These are phyloP conservation scores for Rhadinocentrus ornatus DNA, from an alignment of 2,797 vertebrate genomes.

Conservation along the genomic window DNA sequence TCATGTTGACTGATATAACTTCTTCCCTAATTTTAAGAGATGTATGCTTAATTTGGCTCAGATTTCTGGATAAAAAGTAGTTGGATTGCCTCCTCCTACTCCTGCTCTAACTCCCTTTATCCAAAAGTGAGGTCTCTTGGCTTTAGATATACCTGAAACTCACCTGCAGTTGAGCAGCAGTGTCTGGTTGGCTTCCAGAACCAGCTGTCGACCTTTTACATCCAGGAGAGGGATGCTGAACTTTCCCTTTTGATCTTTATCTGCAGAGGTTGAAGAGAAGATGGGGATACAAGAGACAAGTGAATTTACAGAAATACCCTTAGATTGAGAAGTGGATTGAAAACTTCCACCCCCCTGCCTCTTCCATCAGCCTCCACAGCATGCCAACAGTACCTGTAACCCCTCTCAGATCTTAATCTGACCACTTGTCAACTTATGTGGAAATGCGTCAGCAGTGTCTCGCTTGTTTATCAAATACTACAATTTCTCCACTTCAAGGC, in stretches of 20 bases:
- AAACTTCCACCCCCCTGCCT: not conserved
- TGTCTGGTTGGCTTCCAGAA: constrained; percentile 88
- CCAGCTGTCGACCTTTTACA: constrained; percentile 82
- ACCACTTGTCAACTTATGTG: constrained; percentile 66
- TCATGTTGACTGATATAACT: not conserved
- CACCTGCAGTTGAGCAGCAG: constrained; percentile 94
- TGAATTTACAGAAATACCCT: not conserved
- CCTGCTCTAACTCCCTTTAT: not conserved
- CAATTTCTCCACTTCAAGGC: constrained; percentile 59
- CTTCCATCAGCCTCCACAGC: constrained; percentile 3
- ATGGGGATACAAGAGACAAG: constrained; percentile 1
- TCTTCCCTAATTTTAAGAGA: not conserved
- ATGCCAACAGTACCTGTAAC: constrained; percentile 45
- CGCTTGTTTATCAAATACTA: constrained; percentile 70
- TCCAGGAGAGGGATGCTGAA: constrained; percentile 88
- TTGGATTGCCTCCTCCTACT: not conserved
- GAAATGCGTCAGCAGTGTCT: constrained; percentile 78
- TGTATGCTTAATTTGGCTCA: not conserved
- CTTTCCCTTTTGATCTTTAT: constrained; percentile 84
- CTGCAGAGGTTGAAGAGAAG: constrained; percentile 76
- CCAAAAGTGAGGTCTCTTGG: not conserved
- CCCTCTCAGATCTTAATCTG: constrained; percentile 35
- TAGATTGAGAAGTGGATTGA: not conserved
- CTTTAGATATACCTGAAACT: constrained; percentile 53
- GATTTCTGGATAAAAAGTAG: not conserved